Conservation (phyloP, 1,140 invertebrate species). For the Calliphora vicina region DNA sequence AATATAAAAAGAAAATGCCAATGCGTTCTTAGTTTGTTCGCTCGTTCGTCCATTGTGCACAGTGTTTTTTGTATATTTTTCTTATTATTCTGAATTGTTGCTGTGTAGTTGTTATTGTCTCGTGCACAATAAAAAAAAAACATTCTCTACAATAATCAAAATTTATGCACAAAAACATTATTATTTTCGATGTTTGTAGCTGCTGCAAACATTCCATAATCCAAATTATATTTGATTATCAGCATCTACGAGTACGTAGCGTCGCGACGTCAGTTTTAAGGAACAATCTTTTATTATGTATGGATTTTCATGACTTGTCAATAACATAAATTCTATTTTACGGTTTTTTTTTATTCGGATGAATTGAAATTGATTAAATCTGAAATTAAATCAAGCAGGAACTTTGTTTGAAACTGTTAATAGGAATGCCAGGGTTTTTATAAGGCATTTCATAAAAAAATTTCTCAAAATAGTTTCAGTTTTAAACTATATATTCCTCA, state of each 20-base stretch:
- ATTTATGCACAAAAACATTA: not conserved
- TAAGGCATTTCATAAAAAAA: too few species aligned
- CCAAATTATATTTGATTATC: not conserved
- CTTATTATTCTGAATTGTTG: not conserved
- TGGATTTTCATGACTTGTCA: not conserved
- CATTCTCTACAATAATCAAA: not conserved
- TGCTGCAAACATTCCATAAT: not conserved
- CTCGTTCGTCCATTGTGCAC: too few species aligned
- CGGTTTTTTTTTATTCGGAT: not conserved
- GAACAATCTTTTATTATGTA: not conserved
- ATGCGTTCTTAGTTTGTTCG: not conserved
- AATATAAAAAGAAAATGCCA: conserved; percentile 20
- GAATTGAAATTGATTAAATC: not conserved
- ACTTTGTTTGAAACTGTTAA: too few species aligned
- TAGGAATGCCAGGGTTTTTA: too few species aligned
- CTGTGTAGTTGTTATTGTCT: not conserved
- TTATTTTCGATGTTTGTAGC: not conserved
- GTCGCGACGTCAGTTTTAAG: too few species aligned
- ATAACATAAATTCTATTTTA: not conserved
- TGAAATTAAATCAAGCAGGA: not conserved
- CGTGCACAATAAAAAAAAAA: not conserved
- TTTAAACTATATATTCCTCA: too few species aligned
- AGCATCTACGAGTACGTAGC: too few species aligned
- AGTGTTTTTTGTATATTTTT: too few species aligned
- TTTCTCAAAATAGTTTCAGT: too few species aligned